Evolutionary conservation across 2,113 vertebrate species (phyloP), one percentile per base, ranked within the genome.

Genomic region (Charina bottae): DNA sequence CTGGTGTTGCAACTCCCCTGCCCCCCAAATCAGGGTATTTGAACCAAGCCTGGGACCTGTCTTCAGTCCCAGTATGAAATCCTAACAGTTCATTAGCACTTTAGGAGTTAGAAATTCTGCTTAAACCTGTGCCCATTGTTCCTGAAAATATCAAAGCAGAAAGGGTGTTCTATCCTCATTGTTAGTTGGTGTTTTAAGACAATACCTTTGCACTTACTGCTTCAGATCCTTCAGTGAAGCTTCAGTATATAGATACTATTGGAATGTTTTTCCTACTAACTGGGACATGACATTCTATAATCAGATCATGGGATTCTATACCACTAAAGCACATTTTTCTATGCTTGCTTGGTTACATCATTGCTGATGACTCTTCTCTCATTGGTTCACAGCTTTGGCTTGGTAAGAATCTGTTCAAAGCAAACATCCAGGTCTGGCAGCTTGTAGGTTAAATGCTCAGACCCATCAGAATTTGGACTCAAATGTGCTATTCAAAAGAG

Each of bases 271-370:
- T 55, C n/a, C 49, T 87, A 62, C 60, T 84, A 91, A 87, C 55
- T 24, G n/a, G 21, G 59, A 55, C 68, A 84, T 26, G 58, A 64
- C 83, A 68, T 55, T 26, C 83, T 55, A 86, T 86, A 91, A 87
- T 56, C 90, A 91, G 90, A 91, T 91, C 90, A 91, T 37, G 24
- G 60, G 90, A 86, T 87, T 91, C 86, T 42, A 37, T 17, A 55
- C 37, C 28, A 42, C 55, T 58, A 87, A 91, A 87, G 37, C 85
- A 87, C 49, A 11, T 15, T 37, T 62, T 37, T 37, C 46, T 13
- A 2, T 72, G 53, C 87, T 91, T 87, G 60, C 55, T 87, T 55
- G 84, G 21, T 42, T 28, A 26, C 90, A 55, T 72, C 42, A 37
- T 55, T 87, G n/a, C 42, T 42, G 84, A 54, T 55, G 49, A 85